phyloP scores from a whole-genome alignment of 2,113 vertebrate genomes.

The Myocastor coypus region DNA sequence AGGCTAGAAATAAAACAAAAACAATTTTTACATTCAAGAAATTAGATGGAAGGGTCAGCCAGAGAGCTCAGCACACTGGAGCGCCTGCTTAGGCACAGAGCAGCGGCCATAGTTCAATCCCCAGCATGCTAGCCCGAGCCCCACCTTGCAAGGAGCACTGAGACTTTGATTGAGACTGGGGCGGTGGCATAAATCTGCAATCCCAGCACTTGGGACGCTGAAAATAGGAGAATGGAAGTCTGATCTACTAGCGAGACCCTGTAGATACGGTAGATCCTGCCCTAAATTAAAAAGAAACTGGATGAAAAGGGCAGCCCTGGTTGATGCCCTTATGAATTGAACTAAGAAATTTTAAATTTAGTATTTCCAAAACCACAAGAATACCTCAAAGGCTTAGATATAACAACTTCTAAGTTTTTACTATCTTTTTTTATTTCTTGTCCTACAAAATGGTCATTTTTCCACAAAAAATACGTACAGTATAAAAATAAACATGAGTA shows the following conservation, averaged over 20 bases:
- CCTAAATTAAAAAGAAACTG: slow-evolving; percentile 24
- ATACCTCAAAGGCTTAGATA: slow-evolving; percentile 21
- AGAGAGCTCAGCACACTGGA: too few relatives aligned
- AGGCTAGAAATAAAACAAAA: slow-evolving; percentile 89
- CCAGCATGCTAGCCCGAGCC: too few relatives aligned
- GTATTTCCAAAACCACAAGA: slow-evolving; percentile 53
- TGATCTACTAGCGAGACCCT: too few relatives aligned
- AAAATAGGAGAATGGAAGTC: too few relatives aligned
- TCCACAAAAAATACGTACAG: not conserved
- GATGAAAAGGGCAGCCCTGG: not conserved
- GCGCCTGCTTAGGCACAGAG: too few relatives aligned
- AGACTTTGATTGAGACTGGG: too few relatives aligned
- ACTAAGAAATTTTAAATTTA: slow-evolving; percentile 48
- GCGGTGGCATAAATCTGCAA: too few relatives aligned
- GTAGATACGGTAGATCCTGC: too few relatives aligned
- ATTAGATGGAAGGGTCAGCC: not conserved
- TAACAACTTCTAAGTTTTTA: slow-evolving; percentile 1
- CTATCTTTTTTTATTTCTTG: slow-evolving; percentile 15
- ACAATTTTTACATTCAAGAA: slow-evolving; percentile 59
- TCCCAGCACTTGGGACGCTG: too few relatives aligned
- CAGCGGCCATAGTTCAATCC: too few relatives aligned
- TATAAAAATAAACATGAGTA: not conserved
- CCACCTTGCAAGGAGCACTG: too few relatives aligned
- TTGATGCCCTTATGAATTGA: slow-evolving; percentile 21
- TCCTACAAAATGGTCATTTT: slow-evolving; percentile 47